These are phyloP conservation scores for Passer domesticus DNA, from an alignment of 2,113 vertebrate species.

Conservation along the genomic window DNA sequence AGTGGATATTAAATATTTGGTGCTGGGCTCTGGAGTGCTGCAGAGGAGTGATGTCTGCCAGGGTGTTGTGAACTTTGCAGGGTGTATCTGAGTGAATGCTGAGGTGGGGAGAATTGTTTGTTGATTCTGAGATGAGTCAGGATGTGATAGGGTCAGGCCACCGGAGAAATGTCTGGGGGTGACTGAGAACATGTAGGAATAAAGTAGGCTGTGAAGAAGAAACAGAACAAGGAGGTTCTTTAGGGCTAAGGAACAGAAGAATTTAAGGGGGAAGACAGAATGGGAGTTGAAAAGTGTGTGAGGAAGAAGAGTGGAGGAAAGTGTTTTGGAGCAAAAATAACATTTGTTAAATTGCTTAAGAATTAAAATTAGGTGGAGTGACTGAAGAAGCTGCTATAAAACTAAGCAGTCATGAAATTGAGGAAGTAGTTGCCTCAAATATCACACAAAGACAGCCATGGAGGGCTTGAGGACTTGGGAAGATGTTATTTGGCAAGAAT, in stretches of 20 bases:
- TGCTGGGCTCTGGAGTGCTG: neutral
- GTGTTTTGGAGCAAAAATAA: neutral
- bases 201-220: neutral
- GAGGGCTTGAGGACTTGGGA: neutral
- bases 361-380: neutral
- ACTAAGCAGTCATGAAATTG: neutral
- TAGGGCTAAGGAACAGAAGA: neutral
- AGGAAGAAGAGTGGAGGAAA: neutral
- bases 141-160: neutral
- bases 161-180: neutral
- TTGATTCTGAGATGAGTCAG: neutral
- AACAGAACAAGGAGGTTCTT: neutral
- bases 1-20: neutral
- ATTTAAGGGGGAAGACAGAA: neutral
- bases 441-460: neutral
- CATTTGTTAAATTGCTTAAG: neutral
- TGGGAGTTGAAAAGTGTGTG: neutral
- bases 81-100: neutral
- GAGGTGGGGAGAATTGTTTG: neutral
- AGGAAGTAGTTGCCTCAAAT: neutral
- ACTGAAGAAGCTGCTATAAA: neutral
- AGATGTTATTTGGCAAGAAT: neutral
- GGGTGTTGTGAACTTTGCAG: neutral
- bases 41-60: neutral
- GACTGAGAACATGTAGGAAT: neutral